Percentiles rank a stretch among this genome's conserved stretches.
phyloP scores from a whole-genome alignment of 2,888 invertebrate genomes.

The Hirtodrosophila histrioides region DNA sequence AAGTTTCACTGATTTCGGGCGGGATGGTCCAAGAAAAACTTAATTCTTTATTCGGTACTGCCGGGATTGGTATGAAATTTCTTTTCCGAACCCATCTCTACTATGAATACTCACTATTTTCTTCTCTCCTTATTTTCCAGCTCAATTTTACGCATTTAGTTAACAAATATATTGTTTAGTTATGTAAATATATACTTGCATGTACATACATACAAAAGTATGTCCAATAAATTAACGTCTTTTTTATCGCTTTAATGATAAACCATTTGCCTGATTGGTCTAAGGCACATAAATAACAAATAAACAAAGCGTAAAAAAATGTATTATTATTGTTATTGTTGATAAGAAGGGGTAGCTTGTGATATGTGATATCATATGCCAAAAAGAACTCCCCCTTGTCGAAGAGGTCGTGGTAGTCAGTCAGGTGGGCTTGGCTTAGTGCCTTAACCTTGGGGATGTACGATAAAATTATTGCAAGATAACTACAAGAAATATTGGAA shows the following conservation, averaged over 20 bases:
- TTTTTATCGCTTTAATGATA: constrained; percentile 76
- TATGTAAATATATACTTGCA: constrained; percentile 29
- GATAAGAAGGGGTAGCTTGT: constrained; percentile 38
- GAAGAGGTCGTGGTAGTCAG: constrained; percentile 27
- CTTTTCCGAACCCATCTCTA: too few species aligned
- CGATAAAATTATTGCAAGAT: constrained; percentile 17
- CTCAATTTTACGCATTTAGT: constrained; percentile 58
- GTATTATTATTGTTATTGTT: constrained; percentile 34
- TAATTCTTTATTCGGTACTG: too few species aligned
- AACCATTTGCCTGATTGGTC: constrained; percentile 78
- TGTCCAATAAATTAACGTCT: constrained; percentile 73
- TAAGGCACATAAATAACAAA: constrained; percentile 76
- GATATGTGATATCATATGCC: constrained; percentile 56
- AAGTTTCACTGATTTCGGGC: too few species aligned
- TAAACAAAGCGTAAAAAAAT: constrained; percentile 61
- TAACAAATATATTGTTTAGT: constrained; percentile 27
- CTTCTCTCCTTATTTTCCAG: constrained; percentile 16
- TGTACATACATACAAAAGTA: not conserved
- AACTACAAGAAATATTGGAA: not conserved
- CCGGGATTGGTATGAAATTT: too few species aligned
- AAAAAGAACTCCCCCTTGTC: constrained; percentile 28
- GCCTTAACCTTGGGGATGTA: constrained; percentile 35
- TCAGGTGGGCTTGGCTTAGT: constrained; percentile 38
- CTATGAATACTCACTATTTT: constrained; percentile 1
- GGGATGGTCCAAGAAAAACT: too few species aligned